Evolutionary conservation across 2,113 vertebrate species (phyloP), one percentile per base, ranked within the genome.

Genomic region (Marcusenius ussheri): DNA sequence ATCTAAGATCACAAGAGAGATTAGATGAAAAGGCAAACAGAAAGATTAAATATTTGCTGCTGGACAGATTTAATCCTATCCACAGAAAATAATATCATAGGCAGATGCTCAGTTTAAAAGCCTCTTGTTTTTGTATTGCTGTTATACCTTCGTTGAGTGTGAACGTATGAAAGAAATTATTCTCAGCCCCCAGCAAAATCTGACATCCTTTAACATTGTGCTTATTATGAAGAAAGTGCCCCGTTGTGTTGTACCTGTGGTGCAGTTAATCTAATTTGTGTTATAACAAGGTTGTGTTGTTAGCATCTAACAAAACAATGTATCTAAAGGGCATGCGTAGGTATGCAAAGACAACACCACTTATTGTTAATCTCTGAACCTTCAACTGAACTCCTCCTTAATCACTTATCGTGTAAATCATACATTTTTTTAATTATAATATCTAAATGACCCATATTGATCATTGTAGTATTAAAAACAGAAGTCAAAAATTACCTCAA

Each of bases 111-210:
- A 47, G 39, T 84, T 47, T 84, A 84, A 84, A 84, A 84, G 83
- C 42, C 24, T 56, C 89, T 91, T 92, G 91, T 89, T 2, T 80
- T 94, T 90, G n/a, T 4, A 93, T 90, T 90, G 92, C 91, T 93
- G 90, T 91, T 91, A 94, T 90, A 93, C 84, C 91, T 89, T 39
- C 70, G 88, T 90, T 89, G 90, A 90, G 91, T 91, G 88, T 91
- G 92, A 91, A 95, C 93, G 58, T 88, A 53, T 58, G 4, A 58
- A 45, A 39, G 51, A n/a, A 42, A 62, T n/a, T 88, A n/a, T n/a
- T 50, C 11, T 24, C 35, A 53, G 27, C 27, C 39, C 87, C 87
- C 53, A 62, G 87, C 87, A 88, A 62, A 88, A 46, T 39, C 13
- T 51, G 31, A 45, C 51, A 39, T 88, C 66, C 39, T n/a, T 88